Evolutionary conservation across 2,113 vertebrate species (phyloP).

Genomic region (Phocoena phocoena): DNA sequence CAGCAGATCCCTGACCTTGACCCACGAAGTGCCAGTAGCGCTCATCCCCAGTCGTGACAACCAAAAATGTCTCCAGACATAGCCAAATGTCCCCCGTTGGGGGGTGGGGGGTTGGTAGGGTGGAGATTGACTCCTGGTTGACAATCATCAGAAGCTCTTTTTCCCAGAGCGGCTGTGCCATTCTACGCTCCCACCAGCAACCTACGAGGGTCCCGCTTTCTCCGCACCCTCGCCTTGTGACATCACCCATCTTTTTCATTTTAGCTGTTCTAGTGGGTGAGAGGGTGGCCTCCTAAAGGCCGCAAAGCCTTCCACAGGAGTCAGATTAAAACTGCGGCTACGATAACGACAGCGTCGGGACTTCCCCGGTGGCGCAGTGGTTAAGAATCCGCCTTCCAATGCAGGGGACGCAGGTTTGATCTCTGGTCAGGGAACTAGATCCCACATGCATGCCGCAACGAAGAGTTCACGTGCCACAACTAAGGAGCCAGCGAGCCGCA

Average conservation of each 20-base stretch:
- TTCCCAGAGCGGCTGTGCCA: not conserved
- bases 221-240: not conserved
- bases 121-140: not conserved
- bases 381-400: too few species aligned
- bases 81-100: not conserved
- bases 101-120: not conserved
- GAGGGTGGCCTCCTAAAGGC: not conserved
- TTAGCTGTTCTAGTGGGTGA: not conserved
- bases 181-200: not conserved
- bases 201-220: not conserved
- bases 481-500: accelerated
- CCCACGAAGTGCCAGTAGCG: not conserved
- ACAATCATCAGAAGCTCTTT: not conserved
- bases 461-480: too few species aligned
- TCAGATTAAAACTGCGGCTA: not conserved
- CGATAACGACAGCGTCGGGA: not conserved
- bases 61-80: not conserved
- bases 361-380: too few species aligned
- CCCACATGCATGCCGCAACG: too few species aligned
- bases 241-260: not conserved
- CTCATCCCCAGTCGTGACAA: not conserved
- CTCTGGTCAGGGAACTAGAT: too few species aligned
- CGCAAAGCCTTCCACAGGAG: not conserved
- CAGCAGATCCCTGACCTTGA: not conserved
- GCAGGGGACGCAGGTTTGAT: too few species aligned